These are phyloP conservation scores for Odontomachus brunneus DNA, from an alignment of 1,140 invertebrate genomes.

Conservation along the genomic window DNA sequence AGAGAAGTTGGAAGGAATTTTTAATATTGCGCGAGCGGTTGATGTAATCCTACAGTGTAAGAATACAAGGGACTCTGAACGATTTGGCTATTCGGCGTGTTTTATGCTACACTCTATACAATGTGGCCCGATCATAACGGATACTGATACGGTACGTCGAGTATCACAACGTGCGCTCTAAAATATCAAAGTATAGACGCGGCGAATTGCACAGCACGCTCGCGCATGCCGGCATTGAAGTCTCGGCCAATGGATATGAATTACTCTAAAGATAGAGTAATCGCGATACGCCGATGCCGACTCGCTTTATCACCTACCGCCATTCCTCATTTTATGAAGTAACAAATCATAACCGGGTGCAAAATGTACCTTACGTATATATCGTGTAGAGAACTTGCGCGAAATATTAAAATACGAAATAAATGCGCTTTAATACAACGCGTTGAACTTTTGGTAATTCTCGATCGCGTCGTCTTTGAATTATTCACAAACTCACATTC, in stretches of 20 bases:
- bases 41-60: background rate
- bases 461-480: background rate
- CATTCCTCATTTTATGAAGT: conserved; percentile 24
- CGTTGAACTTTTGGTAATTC: background rate
- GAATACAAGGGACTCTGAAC: background rate
- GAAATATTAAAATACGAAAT: background rate
- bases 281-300: conserved; percentile 40
- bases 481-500: too few relatives aligned
- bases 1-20: background rate
- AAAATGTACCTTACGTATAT: background rate
- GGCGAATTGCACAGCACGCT: conserved; percentile 45
- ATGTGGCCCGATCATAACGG: conserved; percentile 27
- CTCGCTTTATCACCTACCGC: conserved; percentile 37
- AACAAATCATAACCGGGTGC: conserved; percentile 16
- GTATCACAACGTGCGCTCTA: conserved; percentile 14
- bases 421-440: background rate
- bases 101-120: background rate
- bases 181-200: conserved; percentile 46
- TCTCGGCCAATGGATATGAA: conserved; percentile 58
- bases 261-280: conserved; percentile 56
- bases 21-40: background rate
- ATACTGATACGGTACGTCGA: conserved; percentile 1
- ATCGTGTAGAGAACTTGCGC: background rate
- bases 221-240: conserved; percentile 61
- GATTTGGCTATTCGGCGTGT: background rate